These are phyloP conservation scores for Herpailurus yagouaroundi DNA, from an alignment of 2,113 vertebrate species.

Conservation along the genomic window DNA sequence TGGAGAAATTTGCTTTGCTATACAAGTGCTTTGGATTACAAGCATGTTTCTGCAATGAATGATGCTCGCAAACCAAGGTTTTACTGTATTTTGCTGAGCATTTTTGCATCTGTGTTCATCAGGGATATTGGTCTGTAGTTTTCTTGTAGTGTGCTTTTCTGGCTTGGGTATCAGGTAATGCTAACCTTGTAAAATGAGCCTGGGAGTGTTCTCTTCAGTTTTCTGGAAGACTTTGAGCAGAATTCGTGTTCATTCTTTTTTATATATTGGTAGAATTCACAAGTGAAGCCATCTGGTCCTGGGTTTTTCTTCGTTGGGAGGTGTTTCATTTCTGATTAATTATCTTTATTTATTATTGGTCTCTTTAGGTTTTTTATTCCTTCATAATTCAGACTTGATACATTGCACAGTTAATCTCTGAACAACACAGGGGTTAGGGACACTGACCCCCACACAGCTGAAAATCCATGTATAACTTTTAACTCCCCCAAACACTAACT, in stretches of 20 bases:
- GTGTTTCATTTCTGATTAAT: not conserved
- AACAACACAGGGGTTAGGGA: not conserved
- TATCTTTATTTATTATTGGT: not conserved
- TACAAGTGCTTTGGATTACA: too few relatives aligned
- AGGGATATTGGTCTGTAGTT: not conserved
- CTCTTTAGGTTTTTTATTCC: not conserved
- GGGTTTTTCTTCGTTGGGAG: not conserved
- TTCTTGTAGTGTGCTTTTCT: not conserved
- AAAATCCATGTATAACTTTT: not conserved
- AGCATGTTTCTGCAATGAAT: too few relatives aligned
- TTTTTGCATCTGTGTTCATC: not conserved
- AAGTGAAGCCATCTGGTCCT: not conserved
- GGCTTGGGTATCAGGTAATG: not conserved
- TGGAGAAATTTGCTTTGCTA: too few relatives aligned
- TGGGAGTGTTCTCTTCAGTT: not conserved
- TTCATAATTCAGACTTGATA: not conserved
- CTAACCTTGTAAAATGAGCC: not conserved
- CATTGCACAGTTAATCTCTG: not conserved
- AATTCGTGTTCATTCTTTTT: not conserved
- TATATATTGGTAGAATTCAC: not conserved
- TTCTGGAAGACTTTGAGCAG: not conserved
- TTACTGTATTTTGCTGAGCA: not conserved
- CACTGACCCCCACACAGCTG: fast-evolving
- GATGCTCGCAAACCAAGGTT: too few relatives aligned
- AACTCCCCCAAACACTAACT: not conserved